Percentiles rank a stretch among this genome's conserved stretches.
Evolutionary conservation across 1,140 invertebrate genomes (phyloP).

Genomic region (Scaptomyza hsui): DNA sequence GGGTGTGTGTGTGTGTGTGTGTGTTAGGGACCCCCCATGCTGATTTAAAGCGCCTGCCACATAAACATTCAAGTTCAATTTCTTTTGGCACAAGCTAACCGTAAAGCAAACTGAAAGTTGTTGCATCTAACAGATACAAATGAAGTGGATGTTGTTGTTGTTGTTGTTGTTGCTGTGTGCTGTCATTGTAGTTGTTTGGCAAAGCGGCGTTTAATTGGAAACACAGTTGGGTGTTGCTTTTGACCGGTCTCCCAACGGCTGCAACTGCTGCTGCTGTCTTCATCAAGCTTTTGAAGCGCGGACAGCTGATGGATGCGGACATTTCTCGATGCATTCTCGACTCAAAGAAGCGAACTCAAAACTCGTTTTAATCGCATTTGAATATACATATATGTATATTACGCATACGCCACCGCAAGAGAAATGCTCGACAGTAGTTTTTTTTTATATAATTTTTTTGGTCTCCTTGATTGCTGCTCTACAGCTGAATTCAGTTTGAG

Average conservation of each 20-base stretch:
- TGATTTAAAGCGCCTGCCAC: slow-evolving; percentile 49
- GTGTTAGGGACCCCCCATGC: slow-evolving; percentile 27
- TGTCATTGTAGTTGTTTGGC: slow-evolving; percentile 55
- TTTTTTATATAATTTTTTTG: slow-evolving; percentile 17
- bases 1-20: neutral
- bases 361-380: slow-evolving; percentile 38
- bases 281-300: slow-evolving; percentile 54
- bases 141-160: slow-evolving; percentile 39
- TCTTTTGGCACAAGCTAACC: slow-evolving; percentile 52
- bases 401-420: slow-evolving; percentile 66
- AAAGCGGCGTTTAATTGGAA: slow-evolving; percentile 80
- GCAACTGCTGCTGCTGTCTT: slow-evolving; percentile 60
- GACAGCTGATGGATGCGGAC: slow-evolving; percentile 78
- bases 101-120: slow-evolving; percentile 76
- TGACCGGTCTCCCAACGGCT: slow-evolving; percentile 53
- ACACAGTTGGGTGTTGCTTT: slow-evolving; percentile 79
- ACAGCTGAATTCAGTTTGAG: slow-evolving; percentile 54
- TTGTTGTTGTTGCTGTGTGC: slow-evolving; percentile 15
- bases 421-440: slow-evolving; percentile 40
- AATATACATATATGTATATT: slow-evolving; percentile 54
- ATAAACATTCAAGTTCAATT: slow-evolving; percentile 78
- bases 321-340: slow-evolving; percentile 61
- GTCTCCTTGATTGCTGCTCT: slow-evolving; percentile 28
- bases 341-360: slow-evolving; percentile 16
- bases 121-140: slow-evolving; percentile 55